Base-by-base conservation (phyloP, 2,113 vertebrate genomes). In the Podiceps cristatus region DNA sequence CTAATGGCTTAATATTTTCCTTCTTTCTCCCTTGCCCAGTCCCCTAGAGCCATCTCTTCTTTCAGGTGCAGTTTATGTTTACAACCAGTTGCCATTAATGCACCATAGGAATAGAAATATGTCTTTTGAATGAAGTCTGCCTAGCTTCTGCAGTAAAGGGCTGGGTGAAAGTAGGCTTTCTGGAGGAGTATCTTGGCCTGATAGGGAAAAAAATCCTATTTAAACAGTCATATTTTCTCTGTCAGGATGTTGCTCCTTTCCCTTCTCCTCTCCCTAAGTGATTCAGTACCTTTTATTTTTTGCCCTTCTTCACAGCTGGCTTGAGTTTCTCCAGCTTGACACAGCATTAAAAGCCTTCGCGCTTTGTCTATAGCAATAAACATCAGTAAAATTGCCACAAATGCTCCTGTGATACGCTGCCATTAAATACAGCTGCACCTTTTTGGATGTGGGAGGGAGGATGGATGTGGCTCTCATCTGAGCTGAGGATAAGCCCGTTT, bases 381-480 rank as follows among this genome's bases (percentile, higher is more conserved):
- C 45, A 79, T 63, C 55, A 84, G 50, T 37, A 78, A 81, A 91
- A 74, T 28, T 56, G 31, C 19, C 20, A 77, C 55, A 74, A 86
- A 83, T 24, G 10, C 37, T 80, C 25, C 50, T 23, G 29, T 81
- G 83, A 56, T 81, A 86, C 44, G 52, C 37, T 71, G 29, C 27
- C 13, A 35, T 76, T 90, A 93, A 83, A 74, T 92, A 60, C 79
- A 94, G 69, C 53, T 82, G 74, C 52, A 90, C 47, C 75, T 96
- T 95, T 94, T 22, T 58, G 92, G 44, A 76, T 53, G 47, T 63
- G 79, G 18, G 35, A 71, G 27, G 24, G 31, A 90, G 47, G 33
- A 44, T 0, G 3, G 53, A 35, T 18, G 40, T 5, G 3, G 23
- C 42, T 85, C 74, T 63, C 40, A 19, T 47, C 37, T 2, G 29